Percentiles rank a stretch among this genome's conserved stretches.
Evolutionary conservation across 2,888 invertebrate genomes (phyloP).

Genomic region (Crioceris asparagi): DNA sequence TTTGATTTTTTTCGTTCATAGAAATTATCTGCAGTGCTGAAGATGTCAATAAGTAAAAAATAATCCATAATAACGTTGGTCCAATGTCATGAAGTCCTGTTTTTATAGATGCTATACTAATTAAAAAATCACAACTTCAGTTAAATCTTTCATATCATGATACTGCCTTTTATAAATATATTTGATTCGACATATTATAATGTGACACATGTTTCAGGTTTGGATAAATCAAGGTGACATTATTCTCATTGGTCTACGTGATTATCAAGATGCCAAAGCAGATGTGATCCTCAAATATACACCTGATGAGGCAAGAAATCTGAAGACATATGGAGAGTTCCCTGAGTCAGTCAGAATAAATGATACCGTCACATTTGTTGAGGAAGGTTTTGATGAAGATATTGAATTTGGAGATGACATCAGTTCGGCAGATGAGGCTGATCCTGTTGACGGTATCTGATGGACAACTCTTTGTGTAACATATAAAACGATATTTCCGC

Average conservation of each 20-base stretch:
- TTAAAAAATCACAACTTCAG: no score
- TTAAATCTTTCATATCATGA: no score
- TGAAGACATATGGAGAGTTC: slow-evolving; percentile 98
- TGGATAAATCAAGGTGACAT: slow-evolving; percentile 99
- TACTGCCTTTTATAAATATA: no score
- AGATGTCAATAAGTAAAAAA: no score
- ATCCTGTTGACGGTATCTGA: slow-evolving; percentile 38
- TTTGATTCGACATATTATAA: no score
- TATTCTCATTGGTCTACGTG: slow-evolving; percentile 92
- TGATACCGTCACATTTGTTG: slow-evolving; percentile 89
- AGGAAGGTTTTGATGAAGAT: slow-evolving; percentile 91
- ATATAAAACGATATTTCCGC: slow-evolving; percentile 3
- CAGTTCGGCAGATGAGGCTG: slow-evolving; percentile 80
- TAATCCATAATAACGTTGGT: no score
- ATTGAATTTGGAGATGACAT: slow-evolving; percentile 95
- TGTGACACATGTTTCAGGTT: no score
- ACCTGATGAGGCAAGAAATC: slow-evolving; percentile 96
- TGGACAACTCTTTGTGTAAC: slow-evolving; percentile 11
- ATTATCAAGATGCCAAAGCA: slow-evolving; percentile 96
- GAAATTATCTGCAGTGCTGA: no score
- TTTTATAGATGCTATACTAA: no score
- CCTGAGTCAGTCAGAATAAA: slow-evolving; percentile 97
- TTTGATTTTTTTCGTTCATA: no score
- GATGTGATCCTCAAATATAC: slow-evolving; percentile 99
- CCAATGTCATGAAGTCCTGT: no score